A percentile compares a stretch with the other conserved stretches of the same genome.
Conservation (phyloP, 2,797 vertebrate genomes). For the Triplophysa bombifrons region DNA sequence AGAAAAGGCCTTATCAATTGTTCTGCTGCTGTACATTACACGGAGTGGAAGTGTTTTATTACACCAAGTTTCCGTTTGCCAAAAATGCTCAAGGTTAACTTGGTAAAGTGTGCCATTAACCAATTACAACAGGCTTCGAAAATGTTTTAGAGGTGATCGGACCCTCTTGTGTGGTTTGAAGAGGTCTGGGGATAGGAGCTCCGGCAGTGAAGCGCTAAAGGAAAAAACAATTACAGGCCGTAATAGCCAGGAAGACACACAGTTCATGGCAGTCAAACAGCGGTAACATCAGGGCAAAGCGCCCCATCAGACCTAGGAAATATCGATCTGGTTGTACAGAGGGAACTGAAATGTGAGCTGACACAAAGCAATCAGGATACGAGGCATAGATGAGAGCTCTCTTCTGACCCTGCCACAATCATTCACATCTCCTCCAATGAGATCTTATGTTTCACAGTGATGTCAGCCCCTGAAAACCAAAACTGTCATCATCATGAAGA, state of each 20-base stretch:
- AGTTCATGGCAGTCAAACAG: slow-evolving; percentile 63
- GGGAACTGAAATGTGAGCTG: slow-evolving; percentile 60
- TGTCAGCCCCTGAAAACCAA: background rate
- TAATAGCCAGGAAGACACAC: slow-evolving; percentile 68
- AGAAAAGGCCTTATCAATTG: too few species aligned
- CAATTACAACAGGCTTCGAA: slow-evolving; percentile 15
- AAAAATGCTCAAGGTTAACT: background rate
- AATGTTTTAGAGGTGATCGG: slow-evolving; percentile 16
- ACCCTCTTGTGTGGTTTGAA: background rate
- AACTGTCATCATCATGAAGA: slow-evolving; percentile 5
- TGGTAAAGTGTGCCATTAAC: background rate
- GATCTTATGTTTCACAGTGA: slow-evolving; percentile 17
- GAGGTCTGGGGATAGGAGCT: slow-evolving; percentile 21
- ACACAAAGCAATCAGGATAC: slow-evolving; percentile 62
- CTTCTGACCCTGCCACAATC: slow-evolving; percentile 53
- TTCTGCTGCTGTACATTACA: too few species aligned
- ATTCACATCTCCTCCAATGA: slow-evolving; percentile 12
- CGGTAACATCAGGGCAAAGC: slow-evolving; percentile 38
- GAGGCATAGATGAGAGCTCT: slow-evolving; percentile 62
- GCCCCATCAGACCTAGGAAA: slow-evolving; percentile 56
- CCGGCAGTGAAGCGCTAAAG: slow-evolving; percentile 43
- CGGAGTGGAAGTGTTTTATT: too few species aligned
- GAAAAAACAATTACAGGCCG: slow-evolving; percentile 70
- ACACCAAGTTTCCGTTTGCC: background rate
- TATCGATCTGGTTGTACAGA: slow-evolving; percentile 68